Base-by-base conservation (phyloP, 2,888 invertebrate genomes). In the Drosophila yooni region DNA sequence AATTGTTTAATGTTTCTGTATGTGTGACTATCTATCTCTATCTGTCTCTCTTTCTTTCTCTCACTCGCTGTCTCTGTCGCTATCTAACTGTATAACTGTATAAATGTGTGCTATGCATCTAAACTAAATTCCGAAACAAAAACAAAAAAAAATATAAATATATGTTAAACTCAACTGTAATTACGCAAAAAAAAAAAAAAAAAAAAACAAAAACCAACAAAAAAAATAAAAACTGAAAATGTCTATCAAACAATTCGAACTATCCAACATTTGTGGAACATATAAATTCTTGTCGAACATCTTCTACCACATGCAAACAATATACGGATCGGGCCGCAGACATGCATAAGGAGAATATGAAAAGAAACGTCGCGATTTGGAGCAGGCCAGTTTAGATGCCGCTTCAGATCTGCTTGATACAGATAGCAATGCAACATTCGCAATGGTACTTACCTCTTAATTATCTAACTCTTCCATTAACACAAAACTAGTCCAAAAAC, bases 351-450 rank as follows among this genome's bases (percentile, higher is more conserved):
- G 98, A 98, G 94, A 97, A 97, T 92, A 96, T 98, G 95, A 97
- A 97, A 97, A 97, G 93, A 96, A 97, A 93, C 95, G 96, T 89
- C 94, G 97, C 78, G 97, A 98, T 94, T 94, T 97, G 94, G 97
- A 98, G 93, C 96, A 97, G 83, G 96, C 96, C 54, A 97, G 96
- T 81, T 95, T 97, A 94, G 98, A 98, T 91, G 97, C 97, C 50
- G 95, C 97, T 54, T 96, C 97, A 48, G 97, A 97, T 92, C 95
- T 97, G 77, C 94, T 97, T 91, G 98, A 98, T 91, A 96, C 96
- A 36, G 98, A 98, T 93, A 97, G 97, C 93, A 96, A 97, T 91
- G 96, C 97, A 70, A 97, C 97, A 74, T 98, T 98, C 93, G 97
- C 97, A 92, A 98, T 98, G 98, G 98, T 98, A 96, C 91, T 91